Evolutionary conservation across 2,888 invertebrate species (phyloP).

Genomic region (Rambutsinella grinnellia): DNA sequence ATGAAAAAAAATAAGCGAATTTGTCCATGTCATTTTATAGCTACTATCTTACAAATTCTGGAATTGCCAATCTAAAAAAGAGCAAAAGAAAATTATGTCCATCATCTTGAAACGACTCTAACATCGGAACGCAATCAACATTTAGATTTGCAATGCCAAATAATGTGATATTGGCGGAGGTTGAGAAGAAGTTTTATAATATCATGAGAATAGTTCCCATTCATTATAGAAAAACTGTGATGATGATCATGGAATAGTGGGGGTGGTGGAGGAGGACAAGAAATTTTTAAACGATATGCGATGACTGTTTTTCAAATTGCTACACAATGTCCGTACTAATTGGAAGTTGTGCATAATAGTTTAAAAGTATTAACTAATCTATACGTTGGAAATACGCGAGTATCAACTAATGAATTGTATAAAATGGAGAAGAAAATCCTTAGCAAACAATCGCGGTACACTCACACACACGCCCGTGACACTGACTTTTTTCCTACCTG

Average conservation of each 20-base stretch:
- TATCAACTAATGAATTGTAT: neutral
- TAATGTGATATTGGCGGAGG: neutral
- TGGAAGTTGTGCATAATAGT: too few species aligned
- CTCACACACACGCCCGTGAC: constrained; percentile 22
- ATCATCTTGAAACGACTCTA: neutral
- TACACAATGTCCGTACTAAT: too few species aligned
- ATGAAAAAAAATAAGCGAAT: too few species aligned
- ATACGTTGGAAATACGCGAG: too few species aligned
- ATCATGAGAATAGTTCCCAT: constrained; percentile 15
- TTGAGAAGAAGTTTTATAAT: too few species aligned
- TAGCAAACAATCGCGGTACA: too few species aligned
- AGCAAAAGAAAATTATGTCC: neutral
- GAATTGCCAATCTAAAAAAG: neutral
- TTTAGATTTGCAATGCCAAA: neutral
- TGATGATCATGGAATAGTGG: neutral
- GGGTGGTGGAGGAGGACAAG: neutral
- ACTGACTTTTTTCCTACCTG: constrained; percentile 28
- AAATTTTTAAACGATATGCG: neutral
- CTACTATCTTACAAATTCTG: too few species aligned
- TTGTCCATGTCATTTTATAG: too few species aligned
- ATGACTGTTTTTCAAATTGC: neutral
- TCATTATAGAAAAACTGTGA: neutral
- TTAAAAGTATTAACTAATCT: too few species aligned
- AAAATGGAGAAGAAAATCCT: neutral
- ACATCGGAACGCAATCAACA: neutral